These are phyloP conservation scores for Poliocrania exsul DNA, from an alignment of 2,797 vertebrate genomes.

Conservation along the genomic window DNA sequence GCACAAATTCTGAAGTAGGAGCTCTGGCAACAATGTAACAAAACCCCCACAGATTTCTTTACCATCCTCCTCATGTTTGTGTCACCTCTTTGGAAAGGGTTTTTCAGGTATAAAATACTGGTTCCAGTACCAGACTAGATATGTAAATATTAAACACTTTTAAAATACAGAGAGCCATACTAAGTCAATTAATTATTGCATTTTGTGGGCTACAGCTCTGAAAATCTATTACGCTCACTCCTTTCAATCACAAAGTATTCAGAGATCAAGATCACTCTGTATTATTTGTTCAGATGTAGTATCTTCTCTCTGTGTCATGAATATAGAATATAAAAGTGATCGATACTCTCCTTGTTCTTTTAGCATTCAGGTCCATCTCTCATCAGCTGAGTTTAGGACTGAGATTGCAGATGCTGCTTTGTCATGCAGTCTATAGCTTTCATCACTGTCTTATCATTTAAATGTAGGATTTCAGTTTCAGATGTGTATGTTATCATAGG, in stretches of 20 bases:
- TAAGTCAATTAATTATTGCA: neutral
- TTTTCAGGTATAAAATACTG: neutral
- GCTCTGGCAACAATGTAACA: neutral
- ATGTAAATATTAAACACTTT: neutral
- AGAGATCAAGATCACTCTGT: neutral
- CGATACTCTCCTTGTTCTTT: neutral
- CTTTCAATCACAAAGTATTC: neutral
- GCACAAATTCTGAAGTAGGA: neutral
- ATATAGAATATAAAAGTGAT: neutral
- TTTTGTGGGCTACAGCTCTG: neutral
- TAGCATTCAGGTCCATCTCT: neutral
- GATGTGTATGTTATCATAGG: neutral
- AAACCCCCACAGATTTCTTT: neutral
- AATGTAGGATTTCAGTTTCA: conserved; percentile 19
- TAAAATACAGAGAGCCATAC: neutral
- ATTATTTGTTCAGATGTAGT: conserved; percentile 1
- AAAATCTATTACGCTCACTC: neutral
- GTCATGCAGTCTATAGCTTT: neutral
- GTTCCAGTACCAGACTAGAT: neutral
- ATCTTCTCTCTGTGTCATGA: neutral
- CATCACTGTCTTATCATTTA: neutral
- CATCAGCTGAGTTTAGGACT: neutral
- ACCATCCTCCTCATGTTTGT: neutral
- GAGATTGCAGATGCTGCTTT: neutral
- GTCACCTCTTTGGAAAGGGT: neutral